Evolutionary conservation across 2,113 vertebrate species (phyloP).

Genomic region (Pitta sordida): DNA sequence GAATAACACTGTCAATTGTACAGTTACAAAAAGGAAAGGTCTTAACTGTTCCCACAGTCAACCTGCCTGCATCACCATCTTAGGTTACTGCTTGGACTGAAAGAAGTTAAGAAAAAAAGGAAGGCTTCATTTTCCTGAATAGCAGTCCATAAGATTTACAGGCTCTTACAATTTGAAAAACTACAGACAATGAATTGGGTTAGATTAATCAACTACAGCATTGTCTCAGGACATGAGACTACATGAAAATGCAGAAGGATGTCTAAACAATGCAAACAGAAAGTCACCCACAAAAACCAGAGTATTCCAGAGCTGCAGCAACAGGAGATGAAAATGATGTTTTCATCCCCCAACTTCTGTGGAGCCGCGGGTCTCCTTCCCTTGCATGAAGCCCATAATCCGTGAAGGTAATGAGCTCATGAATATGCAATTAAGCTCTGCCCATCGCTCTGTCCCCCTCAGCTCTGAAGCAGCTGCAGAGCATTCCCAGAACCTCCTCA

Average conservation of each 20-base stretch:
- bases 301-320: neutral
- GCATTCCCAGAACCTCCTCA: too few relatives aligned
- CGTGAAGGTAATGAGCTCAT: too few relatives aligned
- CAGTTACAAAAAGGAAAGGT: neutral
- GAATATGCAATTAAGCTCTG: too few relatives aligned
- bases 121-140: neutral
- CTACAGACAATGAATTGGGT: neutral
- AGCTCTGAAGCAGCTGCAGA: too few relatives aligned
- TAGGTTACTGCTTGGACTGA: neutral
- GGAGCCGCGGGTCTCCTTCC: too few relatives aligned
- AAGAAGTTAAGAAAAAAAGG: fast-evolving
- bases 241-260: neutral
- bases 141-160: too few relatives aligned
- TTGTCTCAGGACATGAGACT: neutral
- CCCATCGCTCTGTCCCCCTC: too few relatives aligned
- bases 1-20: neutral
- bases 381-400: too few relatives aligned
- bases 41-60: neutral
- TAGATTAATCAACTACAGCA: neutral
- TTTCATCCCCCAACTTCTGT: too few relatives aligned
- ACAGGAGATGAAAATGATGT: neutral
- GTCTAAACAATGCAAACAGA: neutral
- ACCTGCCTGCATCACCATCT: too few relatives aligned
- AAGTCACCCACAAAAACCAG: neutral
- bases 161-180: neutral